Percentiles rank a stretch among this genome's conserved stretches.
phyloP scores from a whole-genome alignment of 2,797 vertebrate genomes.

The Cossypha heuglini region DNA sequence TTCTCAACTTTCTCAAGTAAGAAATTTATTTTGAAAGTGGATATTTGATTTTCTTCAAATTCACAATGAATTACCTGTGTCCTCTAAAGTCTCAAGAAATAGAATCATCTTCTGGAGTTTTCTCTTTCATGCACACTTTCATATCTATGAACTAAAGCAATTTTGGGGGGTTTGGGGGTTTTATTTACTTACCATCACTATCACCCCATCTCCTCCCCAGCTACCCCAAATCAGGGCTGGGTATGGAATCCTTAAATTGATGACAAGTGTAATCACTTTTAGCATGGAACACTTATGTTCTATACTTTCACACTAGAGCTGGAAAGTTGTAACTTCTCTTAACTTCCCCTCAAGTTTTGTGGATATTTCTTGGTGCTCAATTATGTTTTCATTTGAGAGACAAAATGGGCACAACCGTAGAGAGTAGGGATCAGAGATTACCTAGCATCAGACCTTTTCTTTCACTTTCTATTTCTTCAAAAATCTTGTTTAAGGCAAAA shows the following conservation, averaged over 20 bases:
- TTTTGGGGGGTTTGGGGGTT: fast-evolving
- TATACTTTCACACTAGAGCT: neutral
- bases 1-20: neutral
- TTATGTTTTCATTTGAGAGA: neutral
- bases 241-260: neutral
- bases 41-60: neutral
- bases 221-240: fast-evolving
- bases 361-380: neutral
- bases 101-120: neutral
- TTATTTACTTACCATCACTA: neutral
- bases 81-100: neutral
- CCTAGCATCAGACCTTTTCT: neutral
- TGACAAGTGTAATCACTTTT: neutral
- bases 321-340: neutral
- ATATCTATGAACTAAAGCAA: neutral
- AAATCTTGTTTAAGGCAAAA: neutral
- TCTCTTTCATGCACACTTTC: neutral
- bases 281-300: neutral
- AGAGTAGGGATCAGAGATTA: neutral
- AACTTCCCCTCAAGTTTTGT: neutral
- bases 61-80: neutral
- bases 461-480: neutral
- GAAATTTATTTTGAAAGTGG: neutral
- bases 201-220: fast-evolving
- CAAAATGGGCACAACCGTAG: neutral